Evolutionary conservation across 1,140 invertebrate species (phyloP), one percentile per base, ranked within the genome.

Genomic region (Zelostemma sp.): DNA sequence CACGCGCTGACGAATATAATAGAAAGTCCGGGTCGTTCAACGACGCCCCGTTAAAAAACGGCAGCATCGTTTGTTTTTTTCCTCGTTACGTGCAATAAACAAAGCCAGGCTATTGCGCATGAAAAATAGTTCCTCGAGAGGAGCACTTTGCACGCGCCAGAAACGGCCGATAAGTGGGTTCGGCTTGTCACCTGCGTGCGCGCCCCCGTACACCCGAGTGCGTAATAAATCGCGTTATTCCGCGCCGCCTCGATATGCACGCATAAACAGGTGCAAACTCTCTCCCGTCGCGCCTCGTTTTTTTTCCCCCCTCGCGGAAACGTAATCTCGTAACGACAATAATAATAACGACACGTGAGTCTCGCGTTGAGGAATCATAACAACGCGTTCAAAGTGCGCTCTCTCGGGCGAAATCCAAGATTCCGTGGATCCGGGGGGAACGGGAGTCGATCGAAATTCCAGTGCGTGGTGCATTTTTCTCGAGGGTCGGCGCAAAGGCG

Each of bases 101-200:
- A n/a, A n/a, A n/a, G n/a, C n/a, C n/a, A n/a, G n/a, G 54, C 50
- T 82, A 85, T 84, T 84, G 80, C 83, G 82, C 82, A 80, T 83
- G 78, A 84, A 81, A 83, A 78, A 77, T 76, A 56, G 58, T 62
- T 77, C 84, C 81, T 84, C 83, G 81, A 75, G 75, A 77, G 71
- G 80, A 79, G 80, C 62, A 55, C 38, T 59, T 61, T 57, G 66
- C 55, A 60, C 63, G 56, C 54, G 62, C 64, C 53, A 53, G 50
- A 38, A n/a, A 16, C 50, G 25, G 61, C 54, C 54, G 55, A 68
- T 68, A 68, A 57, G 51, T 63, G 63, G 60, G 73, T 76, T 69
- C 65, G 70, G 71, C 65, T 73, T 65, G 69, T 66, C 72, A 76
- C 72, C 73, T 73, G 68, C 75, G 43, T 58, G 59, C 43, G 46